Evolutionary conservation across 2,797 vertebrate genomes (phyloP).

Genomic region (Phaenicophaeus curvirostris): DNA sequence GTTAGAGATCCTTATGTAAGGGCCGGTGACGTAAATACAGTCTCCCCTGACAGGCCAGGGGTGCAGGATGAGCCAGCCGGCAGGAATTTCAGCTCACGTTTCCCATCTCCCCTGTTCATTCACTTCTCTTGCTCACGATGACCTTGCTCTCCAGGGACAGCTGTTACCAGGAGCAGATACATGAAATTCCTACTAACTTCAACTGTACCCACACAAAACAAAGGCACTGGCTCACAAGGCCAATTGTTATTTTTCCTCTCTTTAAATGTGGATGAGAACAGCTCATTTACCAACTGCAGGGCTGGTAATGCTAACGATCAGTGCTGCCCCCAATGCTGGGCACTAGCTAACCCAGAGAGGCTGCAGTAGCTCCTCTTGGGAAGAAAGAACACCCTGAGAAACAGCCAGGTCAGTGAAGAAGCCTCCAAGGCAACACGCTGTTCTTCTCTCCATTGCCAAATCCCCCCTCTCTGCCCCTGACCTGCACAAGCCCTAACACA

Average conservation of each 20-base stretch:
- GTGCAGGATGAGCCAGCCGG: slow-evolving; percentile 31
- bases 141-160: slow-evolving; percentile 55
- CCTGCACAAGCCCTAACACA: background rate
- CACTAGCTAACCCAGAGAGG: background rate
- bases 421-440: background rate
- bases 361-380: background rate
- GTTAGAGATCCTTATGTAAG: slow-evolving; percentile 36
- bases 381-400: background rate
- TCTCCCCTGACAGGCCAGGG: slow-evolving; percentile 25
- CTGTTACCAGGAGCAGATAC: slow-evolving; percentile 17
- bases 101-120: slow-evolving; percentile 22
- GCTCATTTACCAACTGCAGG: background rate
- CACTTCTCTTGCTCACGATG: background rate
- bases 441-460: background rate
- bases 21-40: slow-evolving; percentile 17
- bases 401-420: background rate
- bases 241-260: background rate
- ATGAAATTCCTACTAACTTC: slow-evolving; percentile 26
- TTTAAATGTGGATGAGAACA: background rate
- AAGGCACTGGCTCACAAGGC: background rate
- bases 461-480: no score
- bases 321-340: background rate
- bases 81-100: slow-evolving; percentile 42
- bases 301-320: background rate
- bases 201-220: background rate